Evolutionary conservation across 35 echinoderm and acorn worm genomes (phyloP), one percentile per base, ranked within the genome.

Genomic region (Stichopus chloronotus): DNA sequence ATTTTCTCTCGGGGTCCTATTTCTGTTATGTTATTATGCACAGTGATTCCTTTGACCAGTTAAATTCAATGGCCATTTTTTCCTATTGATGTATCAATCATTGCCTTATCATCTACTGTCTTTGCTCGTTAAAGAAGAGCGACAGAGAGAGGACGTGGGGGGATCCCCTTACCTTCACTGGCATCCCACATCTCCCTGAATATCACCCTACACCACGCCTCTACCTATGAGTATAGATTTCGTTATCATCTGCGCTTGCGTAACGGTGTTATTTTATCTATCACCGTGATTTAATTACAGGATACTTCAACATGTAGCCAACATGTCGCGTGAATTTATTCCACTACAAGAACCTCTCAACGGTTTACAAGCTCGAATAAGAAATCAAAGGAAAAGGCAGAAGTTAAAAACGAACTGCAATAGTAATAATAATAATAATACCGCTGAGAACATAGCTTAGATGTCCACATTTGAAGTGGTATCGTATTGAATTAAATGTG

Each of bases 401-500:
- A 9, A 74, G 69, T n/a, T 1, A 72, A 72, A 72, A 72, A 72
- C 17, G 69, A 74, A 74, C 6, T 20, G 7, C 14, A 74, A 74
- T 43, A 43, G 30, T 43, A 43, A n/a, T 7, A 74, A 19, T 7
- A 74, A 19, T 7, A 19, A 74, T 74, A 74, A 19, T 74, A 74
- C 69, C 19, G 22, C 20, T 2, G 69, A 74, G 69, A 74, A 74
- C 69, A 74, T 74, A n/a, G 69, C 19, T 74, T 74, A 74, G 69
- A 74, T 74, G 69, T 74, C 69, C 19, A 74, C 22, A 74, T 74
- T 74, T 74, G 69, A 74, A 74, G 69, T 74, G 69, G 69, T 19
- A n/a, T n/a, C 69, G 69, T 74, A 74, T 74, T 74, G 69, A 74
- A 74, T 74, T 74, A 74, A 74, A 74, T 74, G 69, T 74, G 69